Conservation (phyloP, 2,888 invertebrate genomes). For the Ferdinandea cuprea region DNA sequence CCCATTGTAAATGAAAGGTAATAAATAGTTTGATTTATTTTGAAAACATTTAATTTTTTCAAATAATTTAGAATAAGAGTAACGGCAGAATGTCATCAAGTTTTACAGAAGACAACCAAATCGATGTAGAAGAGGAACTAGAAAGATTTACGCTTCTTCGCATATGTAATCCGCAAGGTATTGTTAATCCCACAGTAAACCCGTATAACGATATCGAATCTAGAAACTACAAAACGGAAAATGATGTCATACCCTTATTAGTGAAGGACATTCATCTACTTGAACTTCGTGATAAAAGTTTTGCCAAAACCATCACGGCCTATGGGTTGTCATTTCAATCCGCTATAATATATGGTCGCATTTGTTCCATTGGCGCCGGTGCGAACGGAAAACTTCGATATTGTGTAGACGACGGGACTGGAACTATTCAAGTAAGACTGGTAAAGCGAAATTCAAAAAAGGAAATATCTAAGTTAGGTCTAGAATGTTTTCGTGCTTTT, state of each 20-base stretch:
- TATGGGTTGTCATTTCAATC: conserved; percentile 50
- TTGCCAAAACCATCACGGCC: conserved; percentile 38
- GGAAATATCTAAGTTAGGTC: conserved; percentile 30
- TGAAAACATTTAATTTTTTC: neutral
- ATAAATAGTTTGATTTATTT: too few relatives aligned
- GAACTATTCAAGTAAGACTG: conserved; percentile 50
- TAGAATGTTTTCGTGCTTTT: conserved; percentile 47
- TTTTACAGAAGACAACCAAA: too few relatives aligned
- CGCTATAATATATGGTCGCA: conserved; percentile 57
- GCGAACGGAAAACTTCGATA: conserved; percentile 44
- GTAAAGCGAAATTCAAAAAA: conserved; percentile 35
- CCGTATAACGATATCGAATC: neutral
- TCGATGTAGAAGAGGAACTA: conserved; percentile 58
- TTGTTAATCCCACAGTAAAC: neutral
- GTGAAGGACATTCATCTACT: conserved; percentile 62
- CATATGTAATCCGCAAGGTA: neutral
- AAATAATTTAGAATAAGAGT: neutral
- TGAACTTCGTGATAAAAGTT: conserved; percentile 35
- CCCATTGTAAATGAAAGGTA: too few relatives aligned
- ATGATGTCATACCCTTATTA: conserved; percentile 50
- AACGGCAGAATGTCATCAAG: neutral
- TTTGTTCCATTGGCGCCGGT: conserved; percentile 39
- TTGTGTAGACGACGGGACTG: conserved; percentile 71
- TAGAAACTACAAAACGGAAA: conserved; percentile 49
- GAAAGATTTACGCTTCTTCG: conserved; percentile 26